phyloP scores from a whole-genome alignment of 2,113 vertebrate genomes.

The Poeciliopsis prolifica region DNA sequence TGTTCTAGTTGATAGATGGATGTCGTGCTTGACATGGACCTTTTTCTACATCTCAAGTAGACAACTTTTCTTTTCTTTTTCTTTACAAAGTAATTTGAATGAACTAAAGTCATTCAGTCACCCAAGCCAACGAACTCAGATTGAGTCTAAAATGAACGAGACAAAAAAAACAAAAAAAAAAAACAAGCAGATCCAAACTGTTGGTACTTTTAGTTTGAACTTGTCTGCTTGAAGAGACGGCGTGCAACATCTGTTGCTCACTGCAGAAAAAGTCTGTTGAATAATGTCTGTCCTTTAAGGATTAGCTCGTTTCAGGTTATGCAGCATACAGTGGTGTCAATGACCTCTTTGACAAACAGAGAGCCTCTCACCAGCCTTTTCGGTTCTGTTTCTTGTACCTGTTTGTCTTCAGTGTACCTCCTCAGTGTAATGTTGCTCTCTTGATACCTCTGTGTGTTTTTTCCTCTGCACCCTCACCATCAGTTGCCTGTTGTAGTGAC shows the following conservation, averaged over 20 bases:
- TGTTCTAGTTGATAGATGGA: constrained; percentile 53
- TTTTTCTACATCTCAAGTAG: constrained; percentile 55
- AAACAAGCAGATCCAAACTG: constrained; percentile 15
- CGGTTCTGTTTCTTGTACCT: constrained; percentile 53
- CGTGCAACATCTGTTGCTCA: constrained; percentile 10
- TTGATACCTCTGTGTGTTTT: constrained; percentile 75
- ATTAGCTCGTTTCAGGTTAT: constrained; percentile 40
- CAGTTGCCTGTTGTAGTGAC: constrained; percentile 84
- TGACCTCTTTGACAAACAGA: constrained; percentile 49
- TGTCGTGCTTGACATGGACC: constrained; percentile 66
- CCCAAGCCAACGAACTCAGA: constrained; percentile 24
- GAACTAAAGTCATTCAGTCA: constrained; percentile 34
- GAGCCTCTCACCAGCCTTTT: constrained; percentile 56
- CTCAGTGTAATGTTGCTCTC: constrained; percentile 76
- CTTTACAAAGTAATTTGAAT: constrained; percentile 44
- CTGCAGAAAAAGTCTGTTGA: constrained; percentile 29
- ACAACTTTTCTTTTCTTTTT: constrained; percentile 19
- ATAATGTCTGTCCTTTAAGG: constrained; percentile 43
- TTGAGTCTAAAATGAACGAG: constrained; percentile 19
- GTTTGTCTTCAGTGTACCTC: constrained; percentile 69
- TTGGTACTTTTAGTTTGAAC: constrained; percentile 18
- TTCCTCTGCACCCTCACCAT: constrained; percentile 79
- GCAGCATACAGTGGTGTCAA: constrained; percentile 44
- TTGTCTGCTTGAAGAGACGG: constrained; percentile 15
- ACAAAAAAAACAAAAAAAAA: background rate